Evolutionary conservation across 2,888 invertebrate species (phyloP), one percentile per base, ranked within the genome.

Genomic region (Zaprionus obscuricornis): DNA sequence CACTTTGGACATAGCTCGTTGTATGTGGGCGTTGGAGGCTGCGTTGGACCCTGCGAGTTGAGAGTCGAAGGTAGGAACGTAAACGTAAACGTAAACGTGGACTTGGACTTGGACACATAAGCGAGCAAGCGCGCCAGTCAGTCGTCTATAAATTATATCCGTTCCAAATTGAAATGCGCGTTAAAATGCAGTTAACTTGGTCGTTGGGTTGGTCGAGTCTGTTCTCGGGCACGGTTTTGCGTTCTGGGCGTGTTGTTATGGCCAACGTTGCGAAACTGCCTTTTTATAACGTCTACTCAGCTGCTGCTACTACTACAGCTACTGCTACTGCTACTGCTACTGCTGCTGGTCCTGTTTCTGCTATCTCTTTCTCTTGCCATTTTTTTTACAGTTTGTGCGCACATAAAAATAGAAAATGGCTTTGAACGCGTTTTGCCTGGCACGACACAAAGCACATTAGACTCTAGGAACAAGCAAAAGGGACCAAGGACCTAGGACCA

Each of bases 61-160:
- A n/a, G n/a, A n/a, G n/a, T n/a, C n/a, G n/a, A n/a, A n/a, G n/a
- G 14, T 13, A 22, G n/a, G 45, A 24, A 36, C 31, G 20, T 18
- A 16, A 22, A 31, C 10, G 13, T 42, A 34, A 11, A 37, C n/a
- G 17, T 4, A 49, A 39, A 33, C 22, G 18, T 34, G 24, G 26
- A 36, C 27, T 24, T 49, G 60, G 52, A 43, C 29, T 16, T 51
- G 68, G 74, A 67, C 73, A 73, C 74, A 79, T 79, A 74, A 66
- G 75, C 72, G 51, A 65, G 55, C 69, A n/a, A n/a, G 63, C 36
- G 42, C 51, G 56, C 81, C 83, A 79, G 86, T 87, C 87, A 88
- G 88, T 87, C 88, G 88, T 88, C 88, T 88, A 88, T 88, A 88
- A 88, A 88, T 88, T 88, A 88, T 88, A 88, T 88, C 88, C 88